Evolutionary conservation across 2,888 invertebrate species (phyloP).

Genomic region (Agonopterix alstromeriana): DNA sequence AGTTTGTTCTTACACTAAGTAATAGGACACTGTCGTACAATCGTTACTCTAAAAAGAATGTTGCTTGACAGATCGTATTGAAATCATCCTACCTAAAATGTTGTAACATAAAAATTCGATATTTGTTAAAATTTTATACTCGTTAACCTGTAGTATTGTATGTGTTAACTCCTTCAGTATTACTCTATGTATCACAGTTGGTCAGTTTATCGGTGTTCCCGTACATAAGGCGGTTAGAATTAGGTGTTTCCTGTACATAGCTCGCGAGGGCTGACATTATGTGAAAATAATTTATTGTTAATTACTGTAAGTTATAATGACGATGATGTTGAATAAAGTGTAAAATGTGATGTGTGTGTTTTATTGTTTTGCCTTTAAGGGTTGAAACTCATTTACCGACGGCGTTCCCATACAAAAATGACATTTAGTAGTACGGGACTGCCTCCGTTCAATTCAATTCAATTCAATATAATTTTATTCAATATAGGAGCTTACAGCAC

Average conservation of each 20-base stretch:
- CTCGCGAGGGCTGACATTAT: conserved; percentile 26
- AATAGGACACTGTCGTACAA: too few species aligned
- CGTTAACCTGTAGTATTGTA: conserved; percentile 14
- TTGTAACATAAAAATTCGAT: background rate
- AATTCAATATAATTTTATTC: too few species aligned
- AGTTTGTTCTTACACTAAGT: too few species aligned
- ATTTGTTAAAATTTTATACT: conserved; percentile 25
- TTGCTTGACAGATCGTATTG: too few species aligned
- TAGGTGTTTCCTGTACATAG: conserved; percentile 39
- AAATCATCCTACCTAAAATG: background rate
- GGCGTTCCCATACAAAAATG: too few species aligned
- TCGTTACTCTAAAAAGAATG: too few species aligned
- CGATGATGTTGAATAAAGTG: conserved; percentile 68
- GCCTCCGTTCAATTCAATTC: too few species aligned
- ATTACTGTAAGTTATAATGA: conserved; percentile 65
- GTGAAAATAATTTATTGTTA: conserved; percentile 54
- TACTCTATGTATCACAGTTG: conserved; percentile 20
- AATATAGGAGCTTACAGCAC: too few species aligned
- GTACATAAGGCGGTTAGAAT: conserved; percentile 17
- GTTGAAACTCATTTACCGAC: too few species aligned
- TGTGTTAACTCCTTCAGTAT: conserved; percentile 19
- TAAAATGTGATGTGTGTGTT: conserved; percentile 25
- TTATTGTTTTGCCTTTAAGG: too few species aligned
- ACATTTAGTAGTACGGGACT: too few species aligned
- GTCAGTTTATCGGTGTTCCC: conserved; percentile 28